Conservation (phyloP, 2,888 invertebrate genomes). For the Diarsia brunnea region DNA sequence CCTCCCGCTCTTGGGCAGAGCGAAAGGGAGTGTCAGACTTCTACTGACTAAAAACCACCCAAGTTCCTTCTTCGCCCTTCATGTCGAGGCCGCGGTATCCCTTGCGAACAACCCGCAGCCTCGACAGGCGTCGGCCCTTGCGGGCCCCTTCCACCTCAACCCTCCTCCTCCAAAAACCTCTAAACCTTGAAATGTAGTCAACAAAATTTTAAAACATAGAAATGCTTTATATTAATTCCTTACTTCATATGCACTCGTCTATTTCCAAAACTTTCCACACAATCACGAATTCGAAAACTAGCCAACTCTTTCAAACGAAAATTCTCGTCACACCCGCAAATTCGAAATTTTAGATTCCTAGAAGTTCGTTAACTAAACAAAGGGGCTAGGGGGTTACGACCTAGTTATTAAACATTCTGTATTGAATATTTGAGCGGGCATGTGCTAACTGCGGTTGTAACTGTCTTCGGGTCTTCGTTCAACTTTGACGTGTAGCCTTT, state of each 20-base stretch:
- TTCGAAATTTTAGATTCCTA: slow-evolving; percentile 57
- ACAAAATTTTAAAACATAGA: not conserved
- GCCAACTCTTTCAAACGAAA: slow-evolving; percentile 42
- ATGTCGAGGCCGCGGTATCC: too few relatives aligned
- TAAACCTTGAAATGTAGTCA: not conserved
- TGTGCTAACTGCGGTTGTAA: slow-evolving; percentile 43
- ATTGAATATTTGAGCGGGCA: slow-evolving; percentile 64
- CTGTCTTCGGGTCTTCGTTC: slow-evolving; percentile 56
- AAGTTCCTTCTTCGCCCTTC: too few relatives aligned
- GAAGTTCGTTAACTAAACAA: slow-evolving; percentile 65
- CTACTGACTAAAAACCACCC: too few relatives aligned
- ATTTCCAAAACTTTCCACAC: slow-evolving; percentile 2
- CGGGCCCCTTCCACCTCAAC: too few relatives aligned
- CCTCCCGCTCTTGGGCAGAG: too few relatives aligned
- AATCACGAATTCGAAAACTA: slow-evolving; percentile 11
- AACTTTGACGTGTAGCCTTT: slow-evolving; percentile 55
- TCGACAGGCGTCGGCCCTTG: too few relatives aligned
- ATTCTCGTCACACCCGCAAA: slow-evolving; percentile 49
- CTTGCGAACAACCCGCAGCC: too few relatives aligned
- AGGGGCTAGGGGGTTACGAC: slow-evolving; percentile 49
- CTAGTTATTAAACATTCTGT: slow-evolving; percentile 63
- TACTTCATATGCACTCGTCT: not conserved
- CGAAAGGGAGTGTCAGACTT: too few relatives aligned
- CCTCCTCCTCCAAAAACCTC: too few relatives aligned
- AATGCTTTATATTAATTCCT: not conserved